These are phyloP conservation scores for Conger conger DNA, from an alignment of 2,113 vertebrate genomes.

Conservation along the genomic window DNA sequence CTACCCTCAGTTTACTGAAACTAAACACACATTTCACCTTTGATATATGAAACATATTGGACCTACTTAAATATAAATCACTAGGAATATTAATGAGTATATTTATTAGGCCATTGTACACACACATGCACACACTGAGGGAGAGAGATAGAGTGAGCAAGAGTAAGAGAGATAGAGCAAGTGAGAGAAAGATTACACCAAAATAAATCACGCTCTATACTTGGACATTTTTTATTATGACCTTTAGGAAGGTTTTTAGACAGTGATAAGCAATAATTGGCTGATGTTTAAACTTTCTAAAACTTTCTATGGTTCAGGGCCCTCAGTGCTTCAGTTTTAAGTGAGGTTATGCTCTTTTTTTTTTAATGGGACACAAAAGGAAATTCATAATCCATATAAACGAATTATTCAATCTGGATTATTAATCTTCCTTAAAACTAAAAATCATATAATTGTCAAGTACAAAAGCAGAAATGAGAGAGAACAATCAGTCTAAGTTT, in stretches of 20 bases:
- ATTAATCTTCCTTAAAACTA: constrained; percentile 35
- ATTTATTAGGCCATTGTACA: neutral
- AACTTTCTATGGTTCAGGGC: neutral
- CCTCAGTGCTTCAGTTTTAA: neutral
- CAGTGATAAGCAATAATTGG: neutral
- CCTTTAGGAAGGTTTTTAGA: neutral
- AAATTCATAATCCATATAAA: neutral
- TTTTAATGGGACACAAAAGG: neutral
- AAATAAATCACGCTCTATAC: neutral
- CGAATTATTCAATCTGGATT: neutral
- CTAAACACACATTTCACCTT: neutral
- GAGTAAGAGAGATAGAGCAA: too few species aligned
- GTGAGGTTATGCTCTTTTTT: neutral
- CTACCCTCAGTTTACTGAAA: neutral
- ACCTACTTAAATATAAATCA: neutral
- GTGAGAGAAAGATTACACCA: too few species aligned
- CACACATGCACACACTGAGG: neutral
- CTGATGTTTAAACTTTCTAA: constrained; percentile 6
- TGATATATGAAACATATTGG: neutral
- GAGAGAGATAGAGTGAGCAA: too few species aligned
- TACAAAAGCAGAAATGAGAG: constrained; percentile 44
- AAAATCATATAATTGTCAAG: constrained; percentile 41
- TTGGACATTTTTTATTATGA: neutral
- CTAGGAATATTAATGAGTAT: neutral
- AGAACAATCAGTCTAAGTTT: constrained; percentile 30